Evolutionary conservation across 2,888 invertebrate species (phyloP).

Genomic region (Tipula helvola): DNA sequence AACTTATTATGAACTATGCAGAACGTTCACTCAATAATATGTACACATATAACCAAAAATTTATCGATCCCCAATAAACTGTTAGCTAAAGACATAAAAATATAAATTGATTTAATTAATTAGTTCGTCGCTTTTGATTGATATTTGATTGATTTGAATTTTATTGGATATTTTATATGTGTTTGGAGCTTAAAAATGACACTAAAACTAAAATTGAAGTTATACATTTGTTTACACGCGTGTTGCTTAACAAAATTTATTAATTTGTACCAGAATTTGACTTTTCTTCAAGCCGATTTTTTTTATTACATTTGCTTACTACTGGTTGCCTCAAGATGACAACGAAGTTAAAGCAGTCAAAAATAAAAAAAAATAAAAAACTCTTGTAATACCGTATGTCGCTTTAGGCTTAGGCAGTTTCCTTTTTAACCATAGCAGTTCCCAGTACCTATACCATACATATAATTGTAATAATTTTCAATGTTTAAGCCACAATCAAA

Average conservation of each 20-base stretch:
- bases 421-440: neutral
- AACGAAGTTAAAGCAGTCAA: neutral
- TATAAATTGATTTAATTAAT: neutral
- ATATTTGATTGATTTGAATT: neutral
- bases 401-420: neutral
- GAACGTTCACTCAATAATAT: no score
- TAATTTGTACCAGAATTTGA: neutral
- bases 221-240: neutral
- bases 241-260: neutral
- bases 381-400: neutral
- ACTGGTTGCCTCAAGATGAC: neutral
- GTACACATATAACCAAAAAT: no score
- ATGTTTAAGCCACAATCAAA: neutral
- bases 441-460: neutral
- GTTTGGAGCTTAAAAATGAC: neutral
- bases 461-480: neutral
- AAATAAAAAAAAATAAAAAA: neutral
- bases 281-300: neutral
- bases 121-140: neutral
- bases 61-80: no score
- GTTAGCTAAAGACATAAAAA: neutral
- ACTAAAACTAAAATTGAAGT: neutral
- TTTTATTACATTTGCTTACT: neutral
- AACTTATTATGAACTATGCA: no score
- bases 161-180: neutral